Base-by-base conservation (phyloP, 2,113 vertebrate species). In the Craseonycteris thonglongyai region DNA sequence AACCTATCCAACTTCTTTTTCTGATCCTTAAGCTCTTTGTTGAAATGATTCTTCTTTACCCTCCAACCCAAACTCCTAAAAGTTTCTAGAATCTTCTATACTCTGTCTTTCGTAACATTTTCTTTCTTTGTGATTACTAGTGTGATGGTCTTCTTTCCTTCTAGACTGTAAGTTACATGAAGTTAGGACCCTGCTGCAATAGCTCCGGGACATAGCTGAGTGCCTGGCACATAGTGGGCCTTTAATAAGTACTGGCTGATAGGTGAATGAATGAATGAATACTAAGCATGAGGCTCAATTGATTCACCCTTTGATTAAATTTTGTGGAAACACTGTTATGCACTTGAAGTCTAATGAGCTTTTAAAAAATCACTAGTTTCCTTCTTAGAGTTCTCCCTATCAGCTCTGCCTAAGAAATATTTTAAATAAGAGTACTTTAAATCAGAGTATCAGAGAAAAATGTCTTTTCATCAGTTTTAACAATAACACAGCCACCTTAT, bases 381-480 rank as follows among this genome's bases (percentile, higher is more conserved):
- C 42, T 96, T 47, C 63, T 65, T 90, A 75, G 82, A 75, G 16
- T 91, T 93, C 93, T 85, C n/a, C 82, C 91, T 89, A 33, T 86
- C 84, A 89, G 84, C 83, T 94, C 56, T 65, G 40, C 45, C 56
- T 75, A 90, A 91, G 71, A 88, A 30, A 90, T 96, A 51, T 59
- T 96, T 94, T 95, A 61, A 92, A 85, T 71, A 78, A 88, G 58
- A 91, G 7, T 74, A 59, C 83, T 93, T 97, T 80, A 91, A 91
- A 84, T 95, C 79, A 88, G 82, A 83, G n/a, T 89, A 84, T 94
- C 80, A 94, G 61, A 93, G 75, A 81, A 82, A 85, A 79, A 47
- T 65, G 65, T 78, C 71, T 93, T 96, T 94, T 97, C 71, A 78
- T 96, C 88, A 95, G 49, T 95, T 84, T 96, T 96, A 96, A 96